phyloP scores from a whole-genome alignment of 2,888 invertebrate species.

The Megamerina dolium region DNA sequence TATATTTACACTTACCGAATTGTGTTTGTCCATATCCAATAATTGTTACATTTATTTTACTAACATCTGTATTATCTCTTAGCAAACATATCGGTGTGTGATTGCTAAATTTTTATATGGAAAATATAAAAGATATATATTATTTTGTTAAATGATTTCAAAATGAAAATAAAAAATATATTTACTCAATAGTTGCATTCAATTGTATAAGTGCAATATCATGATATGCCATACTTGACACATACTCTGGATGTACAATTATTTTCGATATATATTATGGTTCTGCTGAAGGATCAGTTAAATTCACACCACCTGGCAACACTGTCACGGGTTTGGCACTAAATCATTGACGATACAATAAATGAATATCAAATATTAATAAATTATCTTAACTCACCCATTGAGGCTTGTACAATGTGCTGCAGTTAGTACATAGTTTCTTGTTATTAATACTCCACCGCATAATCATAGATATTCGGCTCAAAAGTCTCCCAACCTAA shows the following conservation, averaged over 20 bases:
- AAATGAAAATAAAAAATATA: too few relatives aligned
- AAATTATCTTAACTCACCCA: too few relatives aligned
- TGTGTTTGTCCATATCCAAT: constrained; percentile 56
- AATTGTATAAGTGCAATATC: constrained; percentile 20
- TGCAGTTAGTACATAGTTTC: constrained; percentile 33
- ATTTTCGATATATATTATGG: constrained; percentile 11
- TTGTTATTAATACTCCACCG: constrained; percentile 33
- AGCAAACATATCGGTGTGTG: too few relatives aligned
- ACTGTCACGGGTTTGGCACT: constrained; percentile 16
- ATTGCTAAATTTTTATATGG: too few relatives aligned
- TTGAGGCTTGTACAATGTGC: constrained; percentile 33
- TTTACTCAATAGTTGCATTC: constrained; percentile 1
- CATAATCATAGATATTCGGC: constrained; percentile 26
- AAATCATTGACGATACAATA: too few relatives aligned
- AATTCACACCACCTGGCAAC: constrained; percentile 18
- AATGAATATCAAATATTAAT: too few relatives aligned
- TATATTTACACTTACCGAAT: too few relatives aligned
- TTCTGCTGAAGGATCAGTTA: constrained; percentile 6
- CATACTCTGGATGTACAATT: constrained; percentile 16
- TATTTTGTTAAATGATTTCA: too few relatives aligned
- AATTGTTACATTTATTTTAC: constrained; percentile 53
- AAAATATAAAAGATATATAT: too few relatives aligned
- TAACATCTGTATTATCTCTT: too few relatives aligned
- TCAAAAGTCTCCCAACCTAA: constrained; percentile 30
- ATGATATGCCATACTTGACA: constrained; percentile 13